Evolutionary conservation across 2,888 invertebrate species (phyloP), one percentile per base, ranked within the genome.

Genomic region (Caenorhabditis parvicauda): DNA sequence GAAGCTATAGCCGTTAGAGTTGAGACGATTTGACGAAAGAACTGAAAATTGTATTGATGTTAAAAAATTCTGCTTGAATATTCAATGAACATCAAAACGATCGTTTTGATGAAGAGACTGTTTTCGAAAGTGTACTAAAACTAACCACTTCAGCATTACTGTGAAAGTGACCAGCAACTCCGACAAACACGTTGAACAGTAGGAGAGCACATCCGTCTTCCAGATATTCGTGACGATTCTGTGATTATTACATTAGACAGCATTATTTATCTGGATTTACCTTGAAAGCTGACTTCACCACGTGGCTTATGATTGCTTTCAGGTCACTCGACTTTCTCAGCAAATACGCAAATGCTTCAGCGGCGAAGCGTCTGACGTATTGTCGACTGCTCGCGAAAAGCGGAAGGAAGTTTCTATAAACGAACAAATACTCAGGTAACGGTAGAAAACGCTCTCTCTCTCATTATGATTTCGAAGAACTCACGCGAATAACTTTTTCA

Each of bases 321-420:
- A 76, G 48, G 44, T 61, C 63, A 3, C 59, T 63, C 45, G 83
- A 82, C 79, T 84, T 84, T 67, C 94, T 86, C 2, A 92, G 89
- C 1, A 96, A 89, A 85, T 92, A 95, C 0, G 94, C 90, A 85
- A 95, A 94, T 82, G 92, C 90, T 83, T 95, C 93, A 0, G 92
- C 91, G 3, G 94, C 92, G 86, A 95, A 96, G 78, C 89, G 89
- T 70, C 90, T 89, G 22, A 95, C 88, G 80, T 92, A 91, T 62
- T 87, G 87, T 24, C 90, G 90, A 75, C 88, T 88, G n/a, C 85
- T 84, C 49, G 88, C 88, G 71, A 89, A 88, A 35, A 94, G 82
- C 4, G 94, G 83, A 1, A 64, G 45, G 21, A 76, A 64, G 3
- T 70, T 65, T 39, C 70, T 75, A 56, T 27, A 60, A n/a, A n/a